phyloP scores from a whole-genome alignment of 1,140 invertebrate species.

The Penaeus indicus region DNA sequence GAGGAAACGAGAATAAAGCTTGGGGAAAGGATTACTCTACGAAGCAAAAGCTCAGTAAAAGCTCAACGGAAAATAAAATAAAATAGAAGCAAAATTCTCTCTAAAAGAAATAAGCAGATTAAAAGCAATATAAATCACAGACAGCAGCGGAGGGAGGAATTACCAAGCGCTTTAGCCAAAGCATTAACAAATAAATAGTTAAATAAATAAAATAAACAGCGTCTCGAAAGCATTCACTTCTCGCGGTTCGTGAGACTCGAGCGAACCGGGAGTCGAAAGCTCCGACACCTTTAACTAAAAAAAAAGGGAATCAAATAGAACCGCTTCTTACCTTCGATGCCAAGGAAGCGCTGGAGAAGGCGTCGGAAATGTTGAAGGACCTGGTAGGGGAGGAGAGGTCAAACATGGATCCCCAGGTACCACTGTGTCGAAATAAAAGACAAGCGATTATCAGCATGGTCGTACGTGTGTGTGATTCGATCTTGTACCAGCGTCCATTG shows the following conservation, averaged over 20 bases:
- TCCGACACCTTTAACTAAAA: no score
- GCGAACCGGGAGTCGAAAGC: no score
- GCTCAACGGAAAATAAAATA: neutral
- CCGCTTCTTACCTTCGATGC: constrained; percentile 35
- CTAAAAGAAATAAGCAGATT: neutral
- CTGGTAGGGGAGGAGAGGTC: constrained; percentile 47
- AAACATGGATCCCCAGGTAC: constrained; percentile 23
- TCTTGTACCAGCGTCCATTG: no score
- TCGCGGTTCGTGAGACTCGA: no score
- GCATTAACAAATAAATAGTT: neutral
- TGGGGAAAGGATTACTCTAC: no score
- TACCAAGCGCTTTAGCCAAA: neutral
- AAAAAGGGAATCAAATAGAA: neutral
- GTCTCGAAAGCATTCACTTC: no score
- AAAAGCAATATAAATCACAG: neutral
- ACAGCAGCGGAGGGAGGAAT: neutral
- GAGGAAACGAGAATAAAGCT: no score
- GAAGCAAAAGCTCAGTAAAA: no score
- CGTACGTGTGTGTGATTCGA: neutral
- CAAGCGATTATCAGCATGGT: neutral
- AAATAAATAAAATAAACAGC: no score
- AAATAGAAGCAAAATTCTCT: neutral
- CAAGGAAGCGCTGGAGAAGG: constrained; percentile 45
- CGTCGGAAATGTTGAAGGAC: constrained; percentile 41
- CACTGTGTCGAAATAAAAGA: neutral